These are phyloP conservation scores for Corythornis cristatus DNA, from an alignment of 2,113 vertebrate genomes.

Conservation along the genomic window DNA sequence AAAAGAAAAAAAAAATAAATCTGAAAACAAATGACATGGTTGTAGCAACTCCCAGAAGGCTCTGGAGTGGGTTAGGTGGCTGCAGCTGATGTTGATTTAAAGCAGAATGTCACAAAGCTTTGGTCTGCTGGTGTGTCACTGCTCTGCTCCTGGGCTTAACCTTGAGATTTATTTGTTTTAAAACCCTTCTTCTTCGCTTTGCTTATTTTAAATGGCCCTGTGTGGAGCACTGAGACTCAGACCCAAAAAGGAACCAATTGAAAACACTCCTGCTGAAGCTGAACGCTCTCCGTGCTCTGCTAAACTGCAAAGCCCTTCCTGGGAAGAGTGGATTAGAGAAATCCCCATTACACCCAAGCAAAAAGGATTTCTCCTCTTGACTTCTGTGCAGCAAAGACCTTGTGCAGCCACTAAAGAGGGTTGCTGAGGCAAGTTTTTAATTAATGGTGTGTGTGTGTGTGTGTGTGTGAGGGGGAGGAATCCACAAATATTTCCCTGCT, in stretches of 20 bases:
- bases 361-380: background rate
- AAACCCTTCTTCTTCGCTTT: background rate
- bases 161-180: background rate
- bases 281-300: background rate
- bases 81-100: background rate
- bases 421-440: constrained; percentile 37
- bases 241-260: background rate
- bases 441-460: background rate
- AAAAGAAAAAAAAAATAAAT: background rate
- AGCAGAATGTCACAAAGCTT: background rate
- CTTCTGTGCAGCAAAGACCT: background rate
- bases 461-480: background rate
- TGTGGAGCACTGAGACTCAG: background rate
- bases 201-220: background rate
- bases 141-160: background rate
- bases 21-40: background rate
- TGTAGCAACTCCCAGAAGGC: background rate
- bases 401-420: background rate
- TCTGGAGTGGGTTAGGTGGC: background rate
- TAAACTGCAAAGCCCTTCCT: background rate
- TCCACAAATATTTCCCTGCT: background rate
- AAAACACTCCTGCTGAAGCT: background rate
- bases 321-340: background rate
- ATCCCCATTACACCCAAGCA: background rate
- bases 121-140: background rate